Evolutionary conservation across 2,888 invertebrate species (phyloP), one percentile per base, ranked within the genome.

Genomic region (Caenorhabditis zanzibari): DNA sequence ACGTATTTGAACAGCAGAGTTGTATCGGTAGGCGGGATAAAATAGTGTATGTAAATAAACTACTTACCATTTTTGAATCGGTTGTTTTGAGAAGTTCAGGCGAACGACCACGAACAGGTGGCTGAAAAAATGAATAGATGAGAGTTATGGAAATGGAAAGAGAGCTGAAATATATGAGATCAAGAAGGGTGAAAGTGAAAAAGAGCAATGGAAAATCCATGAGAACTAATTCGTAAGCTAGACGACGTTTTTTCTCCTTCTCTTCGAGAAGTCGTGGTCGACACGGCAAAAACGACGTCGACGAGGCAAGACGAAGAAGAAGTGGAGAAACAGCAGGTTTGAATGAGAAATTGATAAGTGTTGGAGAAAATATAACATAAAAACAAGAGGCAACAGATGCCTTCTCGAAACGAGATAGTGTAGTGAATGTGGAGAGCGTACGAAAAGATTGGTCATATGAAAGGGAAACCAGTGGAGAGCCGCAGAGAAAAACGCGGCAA

Each of bases 331-430:
- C 61, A 68, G 74, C 64, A 74, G 74, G 74, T 74, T 73, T 73
- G 66, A 81, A 74, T 73, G 74, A 74, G 82, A 75, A 83, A 74
- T 72, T 79, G 71, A 72, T 79, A 79, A 79, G 73, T 80, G 61
- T 73, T 66, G 41, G 73, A 28, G 22, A 52, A 66, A 68, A 69
- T 35, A 80, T 26, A 22, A 52, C 32, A 26, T 24, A 54, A 35
- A 76, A 81, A 35, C 14, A 63, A 16, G 73, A 69, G 69, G 26
- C 54, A 0, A 0, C 54, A 54, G 54, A 54, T 26, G 54, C 14
- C 54, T 14, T 19, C 19, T 19, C 47, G 54, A 61, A 28, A 44
- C 19, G 47, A 66, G 54, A 76, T 47, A 26, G 64, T 26, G 63
- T 19, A 12, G n/a, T 9, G 19, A 14, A 41, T 9, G 35, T 44